These are phyloP conservation scores for Sclerurus mexicanus DNA, from an alignment of 2,113 vertebrate genomes.

Conservation along the genomic window DNA sequence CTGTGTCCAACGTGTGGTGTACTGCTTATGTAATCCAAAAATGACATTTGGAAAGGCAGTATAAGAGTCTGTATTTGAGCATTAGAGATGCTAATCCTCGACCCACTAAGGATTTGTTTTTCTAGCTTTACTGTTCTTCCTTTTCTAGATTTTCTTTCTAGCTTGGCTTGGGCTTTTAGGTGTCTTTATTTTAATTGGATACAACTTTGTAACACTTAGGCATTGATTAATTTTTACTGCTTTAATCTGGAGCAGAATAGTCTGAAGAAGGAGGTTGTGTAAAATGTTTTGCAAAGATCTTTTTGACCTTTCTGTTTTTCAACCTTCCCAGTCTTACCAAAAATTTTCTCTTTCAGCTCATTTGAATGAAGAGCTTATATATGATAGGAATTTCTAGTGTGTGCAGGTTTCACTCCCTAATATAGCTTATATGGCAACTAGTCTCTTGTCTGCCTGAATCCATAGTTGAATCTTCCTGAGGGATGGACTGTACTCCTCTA, in stretches of 20 bases:
- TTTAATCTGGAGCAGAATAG: background rate
- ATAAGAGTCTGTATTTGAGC: background rate
- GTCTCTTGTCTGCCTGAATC: background rate
- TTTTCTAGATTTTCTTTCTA: background rate
- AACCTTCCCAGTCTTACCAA: background rate
- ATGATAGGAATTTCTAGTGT: background rate
- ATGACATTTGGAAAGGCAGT: background rate
- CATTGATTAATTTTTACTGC: background rate
- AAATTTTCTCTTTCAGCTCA: background rate
- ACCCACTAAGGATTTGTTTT: background rate
- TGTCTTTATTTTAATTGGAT: background rate
- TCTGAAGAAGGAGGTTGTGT: background rate
- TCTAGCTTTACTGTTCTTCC: background rate
- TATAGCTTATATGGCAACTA: background rate
- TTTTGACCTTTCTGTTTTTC: background rate
- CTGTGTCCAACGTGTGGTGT: rapidly evolving
- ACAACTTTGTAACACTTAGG: background rate
- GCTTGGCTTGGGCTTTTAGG: background rate
- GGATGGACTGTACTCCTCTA: background rate
- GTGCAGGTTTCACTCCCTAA: background rate
- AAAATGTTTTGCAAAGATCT: background rate
- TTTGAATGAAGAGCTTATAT: background rate
- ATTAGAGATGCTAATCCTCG: background rate
- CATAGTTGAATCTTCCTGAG: background rate
- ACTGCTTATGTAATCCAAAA: background rate